Conservation (phyloP, 1,140 invertebrate species). For the Drosophila suzukii region DNA sequence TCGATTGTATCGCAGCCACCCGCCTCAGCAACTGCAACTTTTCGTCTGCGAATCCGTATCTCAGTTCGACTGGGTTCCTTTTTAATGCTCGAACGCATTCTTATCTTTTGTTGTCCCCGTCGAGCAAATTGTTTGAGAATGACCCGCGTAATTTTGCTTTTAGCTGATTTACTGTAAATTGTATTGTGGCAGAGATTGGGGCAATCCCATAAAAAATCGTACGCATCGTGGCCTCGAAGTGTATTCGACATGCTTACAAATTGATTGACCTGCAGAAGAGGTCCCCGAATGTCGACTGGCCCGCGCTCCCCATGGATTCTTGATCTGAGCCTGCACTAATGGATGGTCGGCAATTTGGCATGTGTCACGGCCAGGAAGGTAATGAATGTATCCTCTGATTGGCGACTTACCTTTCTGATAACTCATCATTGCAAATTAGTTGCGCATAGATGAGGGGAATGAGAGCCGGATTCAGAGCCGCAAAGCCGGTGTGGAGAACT, state of each 20-base stretch:
- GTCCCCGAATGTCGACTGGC: neutral
- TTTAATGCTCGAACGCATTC: slow-evolving; percentile 66
- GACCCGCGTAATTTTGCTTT: slow-evolving; percentile 74
- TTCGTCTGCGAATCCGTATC: slow-evolving; percentile 19
- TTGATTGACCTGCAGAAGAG: slow-evolving; percentile 18
- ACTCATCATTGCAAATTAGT: slow-evolving; percentile 74
- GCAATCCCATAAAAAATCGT: slow-evolving; percentile 37
- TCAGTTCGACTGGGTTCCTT: slow-evolving; percentile 9
- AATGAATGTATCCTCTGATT: slow-evolving; percentile 15
- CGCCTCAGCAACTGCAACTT: slow-evolving; percentile 34
- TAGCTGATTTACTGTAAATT: slow-evolving; percentile 78
- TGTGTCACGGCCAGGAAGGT: slow-evolving; percentile 45
- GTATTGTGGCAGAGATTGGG: slow-evolving; percentile 50
- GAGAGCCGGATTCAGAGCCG: slow-evolving; percentile 10
- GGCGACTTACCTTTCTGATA: slow-evolving; percentile 80
- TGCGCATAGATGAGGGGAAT: slow-evolving; percentile 52
- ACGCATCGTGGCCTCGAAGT: slow-evolving; percentile 32
- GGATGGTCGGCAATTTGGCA: slow-evolving; percentile 33
- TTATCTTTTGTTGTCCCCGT: slow-evolving; percentile 65
- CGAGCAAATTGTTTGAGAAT: slow-evolving; percentile 78
- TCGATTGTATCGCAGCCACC: slow-evolving; percentile 17
- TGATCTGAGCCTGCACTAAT: slow-evolving; percentile 3
- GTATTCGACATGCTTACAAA: slow-evolving; percentile 20
- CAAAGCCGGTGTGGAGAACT: slow-evolving; percentile 28
- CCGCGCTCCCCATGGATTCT: neutral